Evolutionary conservation across 2,113 vertebrate genomes (phyloP).

Genomic region (Pluvialis apricaria): DNA sequence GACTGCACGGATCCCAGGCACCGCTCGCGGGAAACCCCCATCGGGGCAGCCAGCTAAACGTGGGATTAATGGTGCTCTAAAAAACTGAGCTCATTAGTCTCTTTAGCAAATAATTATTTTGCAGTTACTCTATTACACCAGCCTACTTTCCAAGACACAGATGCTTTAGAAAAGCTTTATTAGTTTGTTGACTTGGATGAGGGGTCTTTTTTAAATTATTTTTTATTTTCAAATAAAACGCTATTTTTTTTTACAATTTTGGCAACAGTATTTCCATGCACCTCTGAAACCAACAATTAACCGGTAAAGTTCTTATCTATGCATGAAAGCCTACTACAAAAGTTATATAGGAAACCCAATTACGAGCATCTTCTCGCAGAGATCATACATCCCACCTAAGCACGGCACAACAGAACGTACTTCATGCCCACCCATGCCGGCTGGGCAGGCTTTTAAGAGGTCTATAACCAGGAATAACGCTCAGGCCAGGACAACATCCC

Average conservation of each 20-base stretch:
- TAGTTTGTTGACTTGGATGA: not conserved
- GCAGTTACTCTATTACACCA: constrained; percentile 17
- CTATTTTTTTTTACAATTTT: not conserved
- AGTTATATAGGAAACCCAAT: accelerated
- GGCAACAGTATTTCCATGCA: not conserved
- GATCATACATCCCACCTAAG: not conserved
- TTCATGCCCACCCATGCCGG: not conserved
- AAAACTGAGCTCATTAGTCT: constrained; percentile 47
- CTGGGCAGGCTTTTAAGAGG: not conserved
- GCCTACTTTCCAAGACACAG: not conserved
- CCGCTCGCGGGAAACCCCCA: not conserved
- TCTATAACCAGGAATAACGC: not conserved
- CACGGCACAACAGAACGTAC: accelerated
- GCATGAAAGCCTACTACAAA: not conserved
- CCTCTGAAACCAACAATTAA: not conserved
- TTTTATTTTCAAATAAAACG: not conserved
- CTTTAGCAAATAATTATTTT: constrained; percentile 49
- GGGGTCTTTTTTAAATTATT: not conserved
- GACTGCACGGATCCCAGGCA: not conserved
- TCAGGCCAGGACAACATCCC: not conserved
- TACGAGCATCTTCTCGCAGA: not conserved
- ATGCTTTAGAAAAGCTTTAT: constrained; percentile 4
- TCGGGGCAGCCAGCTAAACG: not conserved
- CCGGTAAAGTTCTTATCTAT: not conserved
- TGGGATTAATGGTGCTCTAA: constrained; percentile 1